Evolutionary conservation across 2,797 vertebrate genomes (phyloP).

Genomic region (Spinus olivaceus): DNA sequence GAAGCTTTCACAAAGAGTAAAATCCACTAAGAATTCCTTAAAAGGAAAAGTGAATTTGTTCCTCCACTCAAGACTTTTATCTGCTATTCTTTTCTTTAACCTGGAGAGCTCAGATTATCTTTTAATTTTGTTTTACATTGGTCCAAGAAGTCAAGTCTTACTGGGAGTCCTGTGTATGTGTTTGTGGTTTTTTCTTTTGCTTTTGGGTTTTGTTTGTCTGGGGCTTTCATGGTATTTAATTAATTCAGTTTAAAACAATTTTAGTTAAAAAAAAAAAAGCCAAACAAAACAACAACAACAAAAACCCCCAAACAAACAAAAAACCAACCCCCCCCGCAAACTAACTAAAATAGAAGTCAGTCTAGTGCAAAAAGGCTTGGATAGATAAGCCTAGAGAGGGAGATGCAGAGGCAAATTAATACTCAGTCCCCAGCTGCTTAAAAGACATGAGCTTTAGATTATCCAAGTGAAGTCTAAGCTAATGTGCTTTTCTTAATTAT

Average conservation of each 20-base stretch:
- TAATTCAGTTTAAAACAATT: neutral
- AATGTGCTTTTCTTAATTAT: neutral
- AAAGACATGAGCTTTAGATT: neutral
- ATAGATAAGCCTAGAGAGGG: neutral
- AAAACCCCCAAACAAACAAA: neutral
- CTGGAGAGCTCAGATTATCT: neutral
- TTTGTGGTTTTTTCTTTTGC: neutral
- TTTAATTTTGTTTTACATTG: neutral
- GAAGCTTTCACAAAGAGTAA: neutral
- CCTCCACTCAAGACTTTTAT: neutral
- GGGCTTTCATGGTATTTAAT: neutral
- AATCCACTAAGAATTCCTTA: neutral
- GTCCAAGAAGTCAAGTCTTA: neutral
- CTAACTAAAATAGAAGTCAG: neutral
- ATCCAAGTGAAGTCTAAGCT: neutral
- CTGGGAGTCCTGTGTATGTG: rapidly evolving
- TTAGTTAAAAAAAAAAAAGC: neutral
- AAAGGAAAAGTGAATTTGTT: neutral
- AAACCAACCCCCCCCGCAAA: neutral
- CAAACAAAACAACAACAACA: neutral
- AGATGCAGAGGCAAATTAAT: neutral
- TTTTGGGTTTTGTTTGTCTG: neutral
- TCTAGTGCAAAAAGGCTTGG: neutral
- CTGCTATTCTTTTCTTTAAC: neutral
- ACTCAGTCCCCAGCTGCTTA: neutral